Evolutionary conservation across 2,888 invertebrate genomes (phyloP).

Genomic region (Folsomia manolachei): DNA sequence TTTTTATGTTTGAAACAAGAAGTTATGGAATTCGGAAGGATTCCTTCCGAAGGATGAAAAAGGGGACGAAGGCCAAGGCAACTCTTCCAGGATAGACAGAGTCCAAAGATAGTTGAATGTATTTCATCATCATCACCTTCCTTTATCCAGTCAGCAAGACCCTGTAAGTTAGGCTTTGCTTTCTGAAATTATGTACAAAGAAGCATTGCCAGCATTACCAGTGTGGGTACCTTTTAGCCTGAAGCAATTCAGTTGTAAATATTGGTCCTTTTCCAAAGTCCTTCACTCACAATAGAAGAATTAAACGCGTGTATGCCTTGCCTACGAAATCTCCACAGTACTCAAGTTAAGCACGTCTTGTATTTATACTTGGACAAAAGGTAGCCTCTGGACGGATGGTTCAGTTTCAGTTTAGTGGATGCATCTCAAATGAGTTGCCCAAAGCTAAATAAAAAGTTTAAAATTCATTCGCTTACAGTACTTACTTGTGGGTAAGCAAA

Average conservation of each 20-base stretch:
- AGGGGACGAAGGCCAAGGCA: neutral
- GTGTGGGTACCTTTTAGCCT: no score
- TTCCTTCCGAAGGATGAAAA: neutral
- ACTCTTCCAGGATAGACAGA: neutral
- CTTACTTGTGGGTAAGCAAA: no score
- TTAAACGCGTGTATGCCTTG: neutral
- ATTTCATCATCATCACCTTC: neutral
- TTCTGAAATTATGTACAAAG: no score
- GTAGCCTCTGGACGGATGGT: neutral
- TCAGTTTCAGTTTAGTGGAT: neutral
- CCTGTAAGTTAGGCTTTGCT: no score
- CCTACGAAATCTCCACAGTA: neutral
- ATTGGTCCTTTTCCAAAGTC: no score
- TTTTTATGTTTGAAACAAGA: no score
- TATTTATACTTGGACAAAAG: neutral
- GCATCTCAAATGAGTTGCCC: neutral
- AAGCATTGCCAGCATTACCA: no score
- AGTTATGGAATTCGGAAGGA: neutral
- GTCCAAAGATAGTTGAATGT: neutral
- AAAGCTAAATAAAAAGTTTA: constrained; percentile 3
- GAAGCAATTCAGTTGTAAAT: no score
- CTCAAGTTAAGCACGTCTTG: neutral
- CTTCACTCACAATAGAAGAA: neutral
- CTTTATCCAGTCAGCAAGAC: no score
- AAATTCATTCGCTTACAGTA: neutral